Evolutionary conservation across 2,888 invertebrate genomes (phyloP).

Genomic region (Troides oblongomaculatus): DNA sequence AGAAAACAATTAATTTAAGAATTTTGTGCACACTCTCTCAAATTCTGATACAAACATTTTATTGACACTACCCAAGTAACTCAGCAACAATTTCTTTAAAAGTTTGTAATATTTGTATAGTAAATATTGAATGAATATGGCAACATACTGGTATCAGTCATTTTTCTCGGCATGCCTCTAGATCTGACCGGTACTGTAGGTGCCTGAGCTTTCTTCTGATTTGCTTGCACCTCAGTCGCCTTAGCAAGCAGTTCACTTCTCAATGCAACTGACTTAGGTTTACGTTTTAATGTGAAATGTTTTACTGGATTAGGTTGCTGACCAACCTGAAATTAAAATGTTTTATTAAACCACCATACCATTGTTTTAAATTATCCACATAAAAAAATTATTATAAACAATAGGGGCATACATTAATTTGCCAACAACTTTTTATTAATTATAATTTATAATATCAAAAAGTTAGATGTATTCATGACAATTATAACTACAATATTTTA

Average conservation of each 20-base stretch:
- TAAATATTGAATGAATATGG: neutral
- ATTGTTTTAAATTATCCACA: neutral
- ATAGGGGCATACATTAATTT: neutral
- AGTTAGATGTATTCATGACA: too few relatives aligned
- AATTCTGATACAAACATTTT: too few relatives aligned
- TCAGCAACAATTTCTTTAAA: too few relatives aligned
- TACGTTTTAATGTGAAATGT: slow-evolving; percentile 95
- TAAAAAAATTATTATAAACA: neutral
- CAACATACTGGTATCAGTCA: slow-evolving; percentile 94
- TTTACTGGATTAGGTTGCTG: slow-evolving; percentile 91
- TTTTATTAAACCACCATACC: neutral
- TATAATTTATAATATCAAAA: too few relatives aligned
- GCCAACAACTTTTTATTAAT: neutral
- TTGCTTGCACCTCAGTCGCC: slow-evolving; percentile 93
- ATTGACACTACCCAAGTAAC: too few relatives aligned
- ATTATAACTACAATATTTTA: too few relatives aligned
- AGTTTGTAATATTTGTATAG: too few relatives aligned
- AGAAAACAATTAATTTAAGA: too few relatives aligned
- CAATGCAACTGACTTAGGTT: slow-evolving; percentile 95
- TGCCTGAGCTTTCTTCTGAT: slow-evolving; percentile 92
- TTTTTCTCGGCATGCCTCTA: slow-evolving; percentile 91
- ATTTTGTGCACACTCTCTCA: too few relatives aligned
- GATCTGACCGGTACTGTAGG: slow-evolving; percentile 94
- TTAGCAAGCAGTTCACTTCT: slow-evolving; percentile 94
- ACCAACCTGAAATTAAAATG: slow-evolving; percentile 80